These are phyloP conservation scores for Tringa solitaria DNA, from an alignment of 2,113 vertebrate genomes.

Conservation along the genomic window DNA sequence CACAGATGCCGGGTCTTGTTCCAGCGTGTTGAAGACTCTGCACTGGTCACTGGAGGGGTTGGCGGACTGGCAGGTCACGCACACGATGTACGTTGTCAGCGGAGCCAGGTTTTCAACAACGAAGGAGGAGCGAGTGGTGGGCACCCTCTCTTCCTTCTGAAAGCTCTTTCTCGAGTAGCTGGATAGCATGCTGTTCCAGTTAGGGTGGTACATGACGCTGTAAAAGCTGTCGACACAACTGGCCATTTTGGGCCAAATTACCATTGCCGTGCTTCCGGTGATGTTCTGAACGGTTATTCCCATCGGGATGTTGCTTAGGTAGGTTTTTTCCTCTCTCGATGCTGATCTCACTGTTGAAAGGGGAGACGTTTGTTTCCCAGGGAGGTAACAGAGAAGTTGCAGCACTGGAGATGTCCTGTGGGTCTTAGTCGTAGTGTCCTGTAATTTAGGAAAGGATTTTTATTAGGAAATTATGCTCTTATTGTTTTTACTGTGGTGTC, in stretches of 20 bases:
- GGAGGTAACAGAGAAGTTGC: not conserved
- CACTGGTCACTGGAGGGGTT: slow-evolving; percentile 83
- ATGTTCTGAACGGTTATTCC: slow-evolving; percentile 80
- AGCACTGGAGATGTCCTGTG: not conserved
- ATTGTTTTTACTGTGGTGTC: not conserved
- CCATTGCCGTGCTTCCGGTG: slow-evolving; percentile 77
- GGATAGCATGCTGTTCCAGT: slow-evolving; percentile 82
- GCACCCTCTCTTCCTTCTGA: slow-evolving; percentile 83
- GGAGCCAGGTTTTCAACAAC: slow-evolving; percentile 82
- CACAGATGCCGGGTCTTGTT: slow-evolving; percentile 33
- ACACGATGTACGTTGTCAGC: slow-evolving; percentile 83
- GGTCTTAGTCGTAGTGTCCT: not conserved
- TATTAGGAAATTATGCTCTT: not conserved
- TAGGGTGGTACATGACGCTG: slow-evolving; percentile 88
- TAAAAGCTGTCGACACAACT: slow-evolving; percentile 84
- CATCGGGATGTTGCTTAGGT: slow-evolving; percentile 57
- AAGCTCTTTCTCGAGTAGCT: slow-evolving; percentile 83
- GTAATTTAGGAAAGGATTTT: not conserved
- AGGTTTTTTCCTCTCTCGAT: not conserved
- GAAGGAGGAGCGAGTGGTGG: slow-evolving; percentile 78
- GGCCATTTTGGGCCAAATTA: slow-evolving; percentile 79
- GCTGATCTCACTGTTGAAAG: not conserved
- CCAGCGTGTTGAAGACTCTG: slow-evolving; percentile 80
- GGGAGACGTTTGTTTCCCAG: not conserved
- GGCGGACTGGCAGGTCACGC: slow-evolving; percentile 85